Evolutionary conservation across 2,797 vertebrate genomes (phyloP).

Genomic region (Coendou prehensilis): DNA sequence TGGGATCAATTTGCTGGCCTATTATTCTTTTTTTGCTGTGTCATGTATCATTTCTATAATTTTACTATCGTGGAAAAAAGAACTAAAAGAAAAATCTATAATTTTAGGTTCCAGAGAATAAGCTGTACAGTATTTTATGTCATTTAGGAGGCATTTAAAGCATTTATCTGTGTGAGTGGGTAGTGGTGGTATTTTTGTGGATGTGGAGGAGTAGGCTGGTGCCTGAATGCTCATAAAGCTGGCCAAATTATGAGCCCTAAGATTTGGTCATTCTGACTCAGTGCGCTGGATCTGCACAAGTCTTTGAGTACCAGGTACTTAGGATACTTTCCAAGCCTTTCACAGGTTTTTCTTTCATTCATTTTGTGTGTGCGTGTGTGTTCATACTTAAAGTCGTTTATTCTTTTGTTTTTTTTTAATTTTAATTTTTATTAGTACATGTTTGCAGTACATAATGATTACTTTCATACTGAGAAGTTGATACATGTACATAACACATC

Average conservation of each 20-base stretch:
- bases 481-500: neutral
- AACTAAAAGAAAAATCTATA: slow-evolving; percentile 26
- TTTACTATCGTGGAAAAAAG: slow-evolving; percentile 15
- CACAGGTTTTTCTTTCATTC: neutral
- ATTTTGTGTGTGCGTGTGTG: too few relatives aligned
- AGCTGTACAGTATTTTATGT: slow-evolving; percentile 16
- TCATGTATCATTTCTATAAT: neutral
- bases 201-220: neutral
- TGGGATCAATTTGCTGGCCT: neutral
- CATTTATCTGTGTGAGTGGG: neutral
- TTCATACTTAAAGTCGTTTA: neutral
- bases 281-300: neutral
- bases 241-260: neutral
- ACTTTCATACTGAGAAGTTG: neutral
- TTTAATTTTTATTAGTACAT: neutral
- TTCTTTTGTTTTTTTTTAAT: neutral
- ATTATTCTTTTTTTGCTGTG: neutral
- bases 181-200: neutral
- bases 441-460: neutral
- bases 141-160: slow-evolving; percentile 34
- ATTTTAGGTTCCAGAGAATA: slow-evolving; percentile 24
- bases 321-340: slow-evolving; percentile 45
- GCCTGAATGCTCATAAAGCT: slow-evolving; percentile 32
- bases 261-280: neutral
- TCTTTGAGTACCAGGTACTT: neutral